Conservation (phyloP, 2,797 vertebrate species). For the Sciurus carolinensis region DNA sequence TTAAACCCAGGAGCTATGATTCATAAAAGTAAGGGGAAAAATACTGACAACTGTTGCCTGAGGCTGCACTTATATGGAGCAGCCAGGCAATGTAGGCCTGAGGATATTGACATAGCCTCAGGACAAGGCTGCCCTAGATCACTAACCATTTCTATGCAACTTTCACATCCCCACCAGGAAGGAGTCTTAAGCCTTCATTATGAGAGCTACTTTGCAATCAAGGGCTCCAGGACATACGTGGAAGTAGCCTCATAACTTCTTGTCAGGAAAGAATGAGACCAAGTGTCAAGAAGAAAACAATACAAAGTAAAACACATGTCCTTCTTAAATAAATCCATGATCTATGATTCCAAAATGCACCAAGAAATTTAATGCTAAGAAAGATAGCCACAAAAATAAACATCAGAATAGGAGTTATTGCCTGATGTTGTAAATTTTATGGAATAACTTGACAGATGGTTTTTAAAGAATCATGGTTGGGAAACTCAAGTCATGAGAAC, state of each 20-base stretch:
- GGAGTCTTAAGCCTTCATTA: not conserved
- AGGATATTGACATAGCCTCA: slow-evolving; percentile 23
- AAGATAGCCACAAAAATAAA: not conserved
- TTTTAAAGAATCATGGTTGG: slow-evolving; percentile 21
- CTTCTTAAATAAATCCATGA: slow-evolving; percentile 8
- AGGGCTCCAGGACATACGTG: not conserved
- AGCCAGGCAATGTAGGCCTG: slow-evolving; percentile 22
- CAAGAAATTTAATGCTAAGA: slow-evolving; percentile 50
- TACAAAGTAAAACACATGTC: not conserved
- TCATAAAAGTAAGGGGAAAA: not conserved
- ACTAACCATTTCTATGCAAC: not conserved
- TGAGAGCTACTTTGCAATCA: not conserved
- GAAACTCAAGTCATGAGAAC: not conserved
- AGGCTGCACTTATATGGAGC: not conserved
- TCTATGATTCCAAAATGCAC: slow-evolving; percentile 47
- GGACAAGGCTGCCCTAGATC: not conserved
- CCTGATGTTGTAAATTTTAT: not conserved
- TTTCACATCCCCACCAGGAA: not conserved
- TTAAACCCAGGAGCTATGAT: slow-evolving; percentile 5
- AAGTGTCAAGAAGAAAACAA: not conserved
- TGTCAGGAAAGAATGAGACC: not conserved
- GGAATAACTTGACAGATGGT: not conserved
- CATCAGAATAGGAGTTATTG: not conserved
- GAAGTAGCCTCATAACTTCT: not conserved
- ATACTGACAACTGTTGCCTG: slow-evolving; percentile 29